Percentiles rank a stretch among this genome's conserved stretches.
Conservation (phyloP, 2,888 invertebrate genomes). For the Phaedon cochleariae region DNA sequence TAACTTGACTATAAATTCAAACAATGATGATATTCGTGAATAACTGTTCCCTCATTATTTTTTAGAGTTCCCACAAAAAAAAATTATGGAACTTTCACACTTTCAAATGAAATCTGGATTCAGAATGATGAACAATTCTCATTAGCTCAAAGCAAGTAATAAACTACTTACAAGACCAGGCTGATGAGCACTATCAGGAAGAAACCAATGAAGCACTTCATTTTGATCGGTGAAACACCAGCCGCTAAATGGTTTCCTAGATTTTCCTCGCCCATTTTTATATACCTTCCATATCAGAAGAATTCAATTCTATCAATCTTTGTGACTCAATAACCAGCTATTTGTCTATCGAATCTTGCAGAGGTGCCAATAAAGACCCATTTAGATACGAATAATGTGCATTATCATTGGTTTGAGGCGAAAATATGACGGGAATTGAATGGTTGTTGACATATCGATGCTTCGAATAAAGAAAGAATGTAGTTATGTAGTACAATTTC, state of each 20-base stretch:
- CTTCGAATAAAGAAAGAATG: too few relatives aligned
- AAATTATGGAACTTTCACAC: too few relatives aligned
- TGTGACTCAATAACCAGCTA: not conserved
- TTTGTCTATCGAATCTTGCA: not conserved
- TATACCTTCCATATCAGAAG: not conserved
- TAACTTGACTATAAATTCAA: too few relatives aligned
- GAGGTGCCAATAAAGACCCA: not conserved
- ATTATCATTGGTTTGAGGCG: not conserved
- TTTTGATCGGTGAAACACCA: not conserved
- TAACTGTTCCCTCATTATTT: too few relatives aligned
- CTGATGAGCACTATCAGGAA: not conserved
- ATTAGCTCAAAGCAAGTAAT: too few relatives aligned
- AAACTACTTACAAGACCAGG: not conserved
- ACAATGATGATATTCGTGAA: too few relatives aligned
- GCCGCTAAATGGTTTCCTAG: not conserved
- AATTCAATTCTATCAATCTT: not conserved
- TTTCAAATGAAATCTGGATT: too few relatives aligned
- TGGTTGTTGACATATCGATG: too few relatives aligned
- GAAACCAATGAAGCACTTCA: constrained; percentile 1
- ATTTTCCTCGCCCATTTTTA: not conserved
- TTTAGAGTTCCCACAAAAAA: too few relatives aligned
- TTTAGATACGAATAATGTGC: not conserved
- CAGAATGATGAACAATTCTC: too few relatives aligned
- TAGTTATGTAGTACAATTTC: too few relatives aligned
- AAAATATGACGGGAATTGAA: too few relatives aligned